Evolutionary conservation across 2,888 invertebrate species (phyloP), one percentile per base, ranked within the genome.

Genomic region (Heliconius aoede): DNA sequence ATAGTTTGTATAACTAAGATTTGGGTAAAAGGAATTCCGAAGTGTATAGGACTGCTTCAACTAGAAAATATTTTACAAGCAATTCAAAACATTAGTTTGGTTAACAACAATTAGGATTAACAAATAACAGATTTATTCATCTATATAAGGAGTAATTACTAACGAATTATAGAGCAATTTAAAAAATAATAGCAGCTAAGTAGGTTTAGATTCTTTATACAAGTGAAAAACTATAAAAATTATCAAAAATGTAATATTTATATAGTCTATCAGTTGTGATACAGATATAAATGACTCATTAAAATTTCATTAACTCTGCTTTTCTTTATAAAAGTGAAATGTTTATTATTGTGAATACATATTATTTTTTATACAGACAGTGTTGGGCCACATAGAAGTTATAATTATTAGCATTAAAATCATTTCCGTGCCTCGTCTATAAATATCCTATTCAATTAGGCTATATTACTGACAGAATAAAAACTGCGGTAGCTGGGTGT

Each of bases 371-470:
- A 28, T n/a, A 68, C 3, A 26, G 36, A 24, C 24, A 58, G 69
- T 24, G 55, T 61, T 36, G 72, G 30, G 67, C 21, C 21, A 64
- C 58, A 79, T 71, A 69, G 71, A 61, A 82, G 82, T 78, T 79
- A 79, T 82, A 82, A 86, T 87, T 87, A 84, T 84, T 87, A 86
- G 80, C 82, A 86, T 65, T 40, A 40, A 65, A 36, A 26, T 85
- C 83, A 86, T 85, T 89, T 90, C 88, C 87, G 89, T 83, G 84
- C 82, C 84, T 84, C 83, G 83, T 90, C 93, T 93, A 93, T 87
- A 91, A 93, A 93, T 93, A 93, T 87, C 90, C 84, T 82, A 80
- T 86, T 87, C 86, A 89, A 88, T 86, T 89, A 87, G 76, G 83
- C 83, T 76, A 67, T 61, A 76, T 73, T 28, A 75, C 72, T 86